A percentile compares a stretch with the other conserved stretches of the same genome.
Conservation (phyloP, 2,888 invertebrate genomes). For the Willowsia nigromaculata region DNA sequence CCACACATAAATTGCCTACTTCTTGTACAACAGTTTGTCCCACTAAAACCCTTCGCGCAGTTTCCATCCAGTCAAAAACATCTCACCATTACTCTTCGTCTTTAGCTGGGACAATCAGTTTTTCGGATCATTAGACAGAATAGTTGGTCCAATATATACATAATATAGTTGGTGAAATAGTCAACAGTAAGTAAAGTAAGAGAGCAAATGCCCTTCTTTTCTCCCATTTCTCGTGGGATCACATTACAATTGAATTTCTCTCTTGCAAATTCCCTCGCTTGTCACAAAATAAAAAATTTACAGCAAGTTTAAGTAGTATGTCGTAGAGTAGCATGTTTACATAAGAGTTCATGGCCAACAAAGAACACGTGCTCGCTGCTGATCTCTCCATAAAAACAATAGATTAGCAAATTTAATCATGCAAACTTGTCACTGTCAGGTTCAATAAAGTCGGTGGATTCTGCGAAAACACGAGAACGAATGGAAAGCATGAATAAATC, state of each 20-base stretch:
- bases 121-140: slow-evolving; percentile 12
- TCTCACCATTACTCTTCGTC: neutral
- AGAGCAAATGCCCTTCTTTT: neutral
- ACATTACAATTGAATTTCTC: neutral
- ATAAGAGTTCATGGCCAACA: too few relatives aligned
- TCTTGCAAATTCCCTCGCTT: neutral
- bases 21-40: neutral
- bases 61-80: neutral
- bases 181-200: too few relatives aligned
- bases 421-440: too few relatives aligned
- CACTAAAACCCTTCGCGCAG: neutral
- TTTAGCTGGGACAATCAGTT: slow-evolving; percentile 7
- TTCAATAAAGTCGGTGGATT: too few relatives aligned
- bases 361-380: too few relatives aligned
- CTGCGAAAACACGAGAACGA: too few relatives aligned
- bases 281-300: slow-evolving; percentile 20
- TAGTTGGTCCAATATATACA: neutral
- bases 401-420: too few relatives aligned
- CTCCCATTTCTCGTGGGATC: neutral
- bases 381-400: too few relatives aligned
- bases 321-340: neutral
- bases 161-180: too few relatives aligned
- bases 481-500: too few relatives aligned
- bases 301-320: neutral
- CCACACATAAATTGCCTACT: neutral